These are phyloP conservation scores for Hyles vespertilio DNA, from an alignment of 1,140 invertebrate species.

Conservation along the genomic window DNA sequence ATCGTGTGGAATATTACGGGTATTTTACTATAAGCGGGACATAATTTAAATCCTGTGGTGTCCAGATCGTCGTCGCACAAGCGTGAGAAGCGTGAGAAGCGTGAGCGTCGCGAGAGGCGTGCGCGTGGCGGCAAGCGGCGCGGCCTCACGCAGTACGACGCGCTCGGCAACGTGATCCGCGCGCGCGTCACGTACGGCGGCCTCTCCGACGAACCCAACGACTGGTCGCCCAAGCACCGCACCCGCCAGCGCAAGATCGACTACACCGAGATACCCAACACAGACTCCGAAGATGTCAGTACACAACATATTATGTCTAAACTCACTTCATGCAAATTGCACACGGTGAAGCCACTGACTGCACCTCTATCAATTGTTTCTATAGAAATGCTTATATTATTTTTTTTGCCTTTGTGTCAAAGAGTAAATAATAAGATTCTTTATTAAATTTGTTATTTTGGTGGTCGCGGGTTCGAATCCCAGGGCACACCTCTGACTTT, in stretches of 20 bases:
- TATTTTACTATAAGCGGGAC: neutral
- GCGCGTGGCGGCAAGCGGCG: constrained; percentile 14
- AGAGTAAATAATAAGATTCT: too few species aligned
- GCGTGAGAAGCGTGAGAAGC: neutral
- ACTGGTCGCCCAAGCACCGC: constrained; percentile 71
- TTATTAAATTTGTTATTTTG: too few species aligned
- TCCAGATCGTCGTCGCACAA: neutral
- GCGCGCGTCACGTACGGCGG: constrained; percentile 67
- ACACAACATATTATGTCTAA: neutral
- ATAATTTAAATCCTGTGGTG: neutral
- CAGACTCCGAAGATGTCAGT: constrained; percentile 82
- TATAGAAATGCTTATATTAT: neutral
- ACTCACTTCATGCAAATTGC: neutral
- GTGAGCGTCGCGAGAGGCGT: too few species aligned
- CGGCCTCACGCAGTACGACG: constrained; percentile 55
- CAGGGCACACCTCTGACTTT: too few species aligned
- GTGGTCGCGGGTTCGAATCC: too few species aligned
- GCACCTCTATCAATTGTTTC: neutral
- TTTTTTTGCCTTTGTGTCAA: neutral
- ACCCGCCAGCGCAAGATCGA: constrained; percentile 81
- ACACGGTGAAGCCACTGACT: too few species aligned
- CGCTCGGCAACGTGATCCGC: constrained; percentile 51
- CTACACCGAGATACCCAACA: constrained; percentile 82
- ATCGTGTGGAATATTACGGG: too few species aligned
- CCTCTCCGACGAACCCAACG: constrained; percentile 54